Percentiles rank a stretch among this genome's conserved stretches.
Conservation (phyloP, 2,888 invertebrate species). For the Plemyria rubiginata region DNA sequence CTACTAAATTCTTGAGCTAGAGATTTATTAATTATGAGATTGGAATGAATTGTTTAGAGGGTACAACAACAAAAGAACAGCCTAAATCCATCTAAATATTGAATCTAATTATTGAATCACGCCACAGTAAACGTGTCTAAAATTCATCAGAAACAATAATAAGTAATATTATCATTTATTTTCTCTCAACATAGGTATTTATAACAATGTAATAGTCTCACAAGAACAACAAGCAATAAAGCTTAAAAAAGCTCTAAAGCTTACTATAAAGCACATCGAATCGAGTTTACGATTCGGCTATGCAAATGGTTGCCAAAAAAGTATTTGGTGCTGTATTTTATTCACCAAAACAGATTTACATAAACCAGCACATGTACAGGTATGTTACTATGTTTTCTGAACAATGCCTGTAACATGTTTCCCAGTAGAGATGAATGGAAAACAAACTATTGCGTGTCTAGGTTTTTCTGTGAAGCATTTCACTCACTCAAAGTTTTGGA, state of each 20-base stretch:
- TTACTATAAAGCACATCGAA: too few relatives aligned
- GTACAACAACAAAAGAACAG: background rate
- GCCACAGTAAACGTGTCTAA: conserved; percentile 10
- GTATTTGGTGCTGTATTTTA: background rate
- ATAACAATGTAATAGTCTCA: too few relatives aligned
- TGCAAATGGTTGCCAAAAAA: too few relatives aligned
- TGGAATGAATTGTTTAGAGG: background rate
- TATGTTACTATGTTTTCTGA: too few relatives aligned
- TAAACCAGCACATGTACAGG: too few relatives aligned
- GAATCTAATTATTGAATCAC: conserved; percentile 14
- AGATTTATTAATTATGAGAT: too few relatives aligned
- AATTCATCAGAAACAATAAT: background rate
- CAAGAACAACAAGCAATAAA: too few relatives aligned
- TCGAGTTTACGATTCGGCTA: too few relatives aligned
- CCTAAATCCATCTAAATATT: conserved; percentile 19
- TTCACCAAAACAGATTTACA: background rate
- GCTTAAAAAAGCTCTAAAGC: background rate
- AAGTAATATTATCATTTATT: too few relatives aligned
- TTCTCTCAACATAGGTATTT: too few relatives aligned
- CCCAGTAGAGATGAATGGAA: background rate
- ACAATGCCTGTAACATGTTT: background rate
- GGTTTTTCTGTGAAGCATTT: background rate
- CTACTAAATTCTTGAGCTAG: too few relatives aligned
- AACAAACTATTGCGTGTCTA: background rate
- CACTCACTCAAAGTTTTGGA: background rate